Conservation (phyloP, 2,888 invertebrate genomes). For the Conchocele bisecta region DNA sequence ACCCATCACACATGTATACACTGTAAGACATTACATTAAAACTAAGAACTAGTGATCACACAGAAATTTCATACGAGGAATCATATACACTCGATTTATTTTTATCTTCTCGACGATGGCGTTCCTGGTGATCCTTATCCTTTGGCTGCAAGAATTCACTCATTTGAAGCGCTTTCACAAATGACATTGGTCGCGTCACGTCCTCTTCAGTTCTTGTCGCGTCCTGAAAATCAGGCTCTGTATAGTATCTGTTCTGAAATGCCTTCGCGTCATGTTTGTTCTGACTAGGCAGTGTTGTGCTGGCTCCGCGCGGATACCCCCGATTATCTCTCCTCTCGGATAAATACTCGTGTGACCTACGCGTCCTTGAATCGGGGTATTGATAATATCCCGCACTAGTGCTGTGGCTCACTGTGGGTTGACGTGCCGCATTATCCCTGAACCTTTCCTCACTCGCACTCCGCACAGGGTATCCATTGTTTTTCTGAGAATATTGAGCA, state of each 20-base stretch:
- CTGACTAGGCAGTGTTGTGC: slow-evolving; percentile 52
- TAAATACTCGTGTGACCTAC: slow-evolving; percentile 52
- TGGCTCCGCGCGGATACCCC: slow-evolving; percentile 29
- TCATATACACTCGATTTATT: slow-evolving; percentile 75
- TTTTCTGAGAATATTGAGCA: slow-evolving; percentile 17
- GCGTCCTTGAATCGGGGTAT: slow-evolving; percentile 47
- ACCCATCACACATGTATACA: too few relatives aligned
- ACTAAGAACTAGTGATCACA: slow-evolving; percentile 45
- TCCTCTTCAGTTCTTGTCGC: slow-evolving; percentile 20
- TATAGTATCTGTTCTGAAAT: slow-evolving; percentile 27
- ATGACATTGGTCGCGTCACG: slow-evolving; percentile 79
- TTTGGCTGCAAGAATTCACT: slow-evolving; percentile 77
- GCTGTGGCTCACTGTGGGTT: slow-evolving; percentile 12
- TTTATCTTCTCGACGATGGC: slow-evolving; percentile 50
- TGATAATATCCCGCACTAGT: slow-evolving; percentile 32
- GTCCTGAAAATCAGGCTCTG: slow-evolving; percentile 3
- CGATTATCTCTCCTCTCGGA: slow-evolving; percentile 29
- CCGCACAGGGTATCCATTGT: slow-evolving; percentile 48
- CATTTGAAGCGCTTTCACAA: slow-evolving; percentile 82
- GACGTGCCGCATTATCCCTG: slow-evolving; percentile 40
- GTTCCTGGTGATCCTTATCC: slow-evolving; percentile 55
- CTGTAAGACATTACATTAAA: too few relatives aligned
- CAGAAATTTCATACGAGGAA: slow-evolving; percentile 77
- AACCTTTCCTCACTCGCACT: slow-evolving; percentile 59
- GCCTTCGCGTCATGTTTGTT: too few relatives aligned